Percentiles rank a stretch among this genome's conserved stretches.
Conservation (phyloP, 2,113 vertebrate genomes). For the Caranx ignobilis region DNA sequence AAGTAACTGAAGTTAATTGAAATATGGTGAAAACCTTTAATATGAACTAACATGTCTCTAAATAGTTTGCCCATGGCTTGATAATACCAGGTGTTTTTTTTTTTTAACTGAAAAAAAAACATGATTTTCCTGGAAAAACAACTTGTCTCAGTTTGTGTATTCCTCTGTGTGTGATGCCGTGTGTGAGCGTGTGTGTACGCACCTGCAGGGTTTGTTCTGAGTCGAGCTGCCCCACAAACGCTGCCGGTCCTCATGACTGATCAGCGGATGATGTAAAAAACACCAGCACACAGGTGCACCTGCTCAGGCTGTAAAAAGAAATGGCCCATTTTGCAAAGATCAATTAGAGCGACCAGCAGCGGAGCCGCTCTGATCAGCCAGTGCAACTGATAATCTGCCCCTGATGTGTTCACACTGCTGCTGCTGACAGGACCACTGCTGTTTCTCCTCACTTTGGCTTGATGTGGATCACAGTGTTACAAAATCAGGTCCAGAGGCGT, state of each 20-base stretch:
- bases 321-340: slow-evolving; percentile 80
- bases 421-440: slow-evolving; percentile 15
- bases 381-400: slow-evolving; percentile 17
- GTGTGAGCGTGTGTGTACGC: slow-evolving; percentile 13
- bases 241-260: slow-evolving; percentile 64
- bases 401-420: slow-evolving; percentile 10
- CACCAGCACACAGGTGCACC: slow-evolving; percentile 71
- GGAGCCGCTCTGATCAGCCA: slow-evolving; percentile 20
- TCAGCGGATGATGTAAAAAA: slow-evolving; percentile 64
- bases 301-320: slow-evolving; percentile 77
- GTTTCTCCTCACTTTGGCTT: neutral
- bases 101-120: neutral
- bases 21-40: neutral
- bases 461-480: slow-evolving; percentile 37
- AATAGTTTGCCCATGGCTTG: no score
- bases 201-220: slow-evolving; percentile 57
- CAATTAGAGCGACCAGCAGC: slow-evolving; percentile 63
- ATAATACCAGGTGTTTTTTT: no score
- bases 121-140: neutral
- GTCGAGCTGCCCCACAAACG: slow-evolving; percentile 64
- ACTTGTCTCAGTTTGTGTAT: slow-evolving; percentile 27
- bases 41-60: neutral
- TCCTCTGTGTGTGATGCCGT: slow-evolving; percentile 7
- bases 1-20: neutral
- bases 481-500: slow-evolving; percentile 46